Evolutionary conservation across 2,888 invertebrate species (phyloP), one percentile per base, ranked within the genome.

Genomic region (Caenorhabditis sp.): DNA sequence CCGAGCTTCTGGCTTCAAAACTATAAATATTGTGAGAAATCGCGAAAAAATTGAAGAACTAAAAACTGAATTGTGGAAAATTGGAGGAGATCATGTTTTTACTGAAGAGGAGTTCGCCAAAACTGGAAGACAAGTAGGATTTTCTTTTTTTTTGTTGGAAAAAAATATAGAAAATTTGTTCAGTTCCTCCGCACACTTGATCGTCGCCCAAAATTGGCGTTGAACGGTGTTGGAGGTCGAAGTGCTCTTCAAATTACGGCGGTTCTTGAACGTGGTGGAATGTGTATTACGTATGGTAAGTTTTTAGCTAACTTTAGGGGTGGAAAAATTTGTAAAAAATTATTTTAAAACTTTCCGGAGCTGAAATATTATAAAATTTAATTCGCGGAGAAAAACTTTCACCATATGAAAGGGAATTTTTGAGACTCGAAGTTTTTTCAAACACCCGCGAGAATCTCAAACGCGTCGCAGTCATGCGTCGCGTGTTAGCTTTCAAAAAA

Each of bases 201-300:
- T 14, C n/a, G 58, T 17, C 68, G 91, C 84, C 95, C 97, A 21
- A 92, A 91, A 83, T 89, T 99, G 64, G 97, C 93, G 0, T 89
- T 97, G 8, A 97, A 99, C 89, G 95, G 96, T 88, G 92, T 97
- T 55, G 95, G 96, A 8, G 97, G 97, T 0, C 92, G 93, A 88
- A 94, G 92, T 89, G 93, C 94, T 58, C 91, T 93, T 37, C 93
- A 95, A 83, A 89, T 97, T 80, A 88, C 94, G n/a, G 58, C 88
- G 62, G 91, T 93, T 82, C 89, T 97, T 62, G 92, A 91, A 4
- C 89, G 91, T 50, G 90, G 92, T 72, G 93, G 94, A 23, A 90
- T 91, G 0, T 91, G 96, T 89, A 93, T 97, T 0, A 96, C 96
- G n/a, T 97, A 97, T 88, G 97, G 97, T 14, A 94, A 93, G 31